Base-by-base conservation (phyloP, 92 coral and sea anemone species). In the Epizoanthus rinbou region DNA sequence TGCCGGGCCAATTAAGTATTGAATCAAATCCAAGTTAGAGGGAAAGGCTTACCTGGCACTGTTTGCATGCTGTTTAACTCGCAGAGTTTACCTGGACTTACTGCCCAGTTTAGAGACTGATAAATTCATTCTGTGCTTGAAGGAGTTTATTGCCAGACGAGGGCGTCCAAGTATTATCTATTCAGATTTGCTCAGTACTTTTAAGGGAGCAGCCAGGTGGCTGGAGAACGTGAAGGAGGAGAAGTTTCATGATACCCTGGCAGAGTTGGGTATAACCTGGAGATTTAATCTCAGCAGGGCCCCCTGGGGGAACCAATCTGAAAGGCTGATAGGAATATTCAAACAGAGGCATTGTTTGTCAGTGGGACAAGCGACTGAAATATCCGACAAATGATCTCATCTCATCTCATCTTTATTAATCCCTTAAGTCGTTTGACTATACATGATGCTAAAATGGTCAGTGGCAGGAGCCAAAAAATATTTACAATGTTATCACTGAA, bases 131-230 rank as follows among this genome's bases (percentile, higher is more conserved):
- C 2, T 23, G 10, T 47, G 79, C 28, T 73, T 73, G 45, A 73
- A 73, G 35, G 43, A 13, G 35, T 50, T 73, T 13, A 73, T 73
- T 43, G 79, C 79, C 10, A 43, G 59, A 71, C 31, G 76, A 4
- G 76, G 76, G 2, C 18, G 59, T 21, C 76, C 76, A n/a, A 71
- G 31, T 17, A 9, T 47, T 15, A 71, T 71, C n/a, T 45, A 71
- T 47, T 71, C 50, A 39, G 58, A 71, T 57, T 19, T 19, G 6
- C 33, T 58, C 33, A 43, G 58, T 47, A 47, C 58, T 2, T 71
- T 71, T 37, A 43, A 71, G 59, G 59, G 37, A 71, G 58, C 76
- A 43, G 59, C 76, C 57, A 71, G 18, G 76, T 71, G 75, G 58
- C 4, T 71, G 58, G 31, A 71, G 57, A 71, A 37, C 8, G 59